These are phyloP conservation scores for Charina bottae DNA, from an alignment of 2,113 vertebrate genomes.

Conservation along the genomic window DNA sequence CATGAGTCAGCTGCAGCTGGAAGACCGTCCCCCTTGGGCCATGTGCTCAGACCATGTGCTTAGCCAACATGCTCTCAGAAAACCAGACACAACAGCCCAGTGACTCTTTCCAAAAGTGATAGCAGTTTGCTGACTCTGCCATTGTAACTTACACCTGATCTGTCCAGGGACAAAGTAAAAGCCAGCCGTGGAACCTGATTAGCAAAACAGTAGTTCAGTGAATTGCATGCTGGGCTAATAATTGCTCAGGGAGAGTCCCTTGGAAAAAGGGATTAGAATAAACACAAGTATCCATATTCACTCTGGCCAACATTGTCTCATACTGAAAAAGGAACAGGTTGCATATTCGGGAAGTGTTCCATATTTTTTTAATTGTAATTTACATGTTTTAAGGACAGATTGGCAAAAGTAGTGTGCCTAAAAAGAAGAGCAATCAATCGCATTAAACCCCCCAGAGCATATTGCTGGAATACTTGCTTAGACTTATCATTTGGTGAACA, in stretches of 20 bases:
- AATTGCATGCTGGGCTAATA: constrained; percentile 68
- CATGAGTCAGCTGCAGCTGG: background rate
- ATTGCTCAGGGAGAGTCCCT: constrained; percentile 10
- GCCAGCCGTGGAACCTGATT: rapidly evolving
- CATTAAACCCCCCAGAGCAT: background rate
- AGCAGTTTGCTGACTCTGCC: rapidly evolving
- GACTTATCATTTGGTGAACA: no score
- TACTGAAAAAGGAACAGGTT: background rate
- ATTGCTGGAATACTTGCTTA: background rate
- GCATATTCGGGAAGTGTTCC: background rate
- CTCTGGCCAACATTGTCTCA: constrained; percentile 67
- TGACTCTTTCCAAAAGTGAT: constrained; percentile 19
- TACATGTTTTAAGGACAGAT: background rate
- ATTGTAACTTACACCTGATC: rapidly evolving
- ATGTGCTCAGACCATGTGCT: background rate
- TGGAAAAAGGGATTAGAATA: constrained; percentile 62
- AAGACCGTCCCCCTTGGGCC: background rate
- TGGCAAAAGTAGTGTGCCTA: background rate
- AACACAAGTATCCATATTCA: constrained; percentile 62
- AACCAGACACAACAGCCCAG: background rate
- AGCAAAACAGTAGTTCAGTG: constrained; percentile 71
- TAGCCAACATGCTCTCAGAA: background rate
- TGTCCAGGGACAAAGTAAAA: background rate
- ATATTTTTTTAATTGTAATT: background rate
- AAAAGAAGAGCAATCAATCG: background rate